Conservation (phyloP, 2,888 invertebrate genomes). For the Podotricha telesiphe region DNA sequence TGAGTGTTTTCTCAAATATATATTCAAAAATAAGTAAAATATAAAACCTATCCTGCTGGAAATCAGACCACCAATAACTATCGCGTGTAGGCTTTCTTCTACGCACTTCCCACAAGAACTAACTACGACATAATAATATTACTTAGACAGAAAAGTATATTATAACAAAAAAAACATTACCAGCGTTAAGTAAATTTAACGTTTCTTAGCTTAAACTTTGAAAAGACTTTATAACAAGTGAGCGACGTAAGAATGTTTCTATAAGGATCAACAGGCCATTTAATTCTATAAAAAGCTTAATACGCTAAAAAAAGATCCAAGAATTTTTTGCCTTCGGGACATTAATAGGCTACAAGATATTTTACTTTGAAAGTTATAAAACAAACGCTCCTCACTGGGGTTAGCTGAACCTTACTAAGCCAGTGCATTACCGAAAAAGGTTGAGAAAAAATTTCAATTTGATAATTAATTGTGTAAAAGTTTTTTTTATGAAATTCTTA, state of each 20-base stretch:
- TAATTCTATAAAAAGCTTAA: slow-evolving; percentile 29
- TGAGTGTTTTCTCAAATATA: no score
- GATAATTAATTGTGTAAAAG: slow-evolving; percentile 55
- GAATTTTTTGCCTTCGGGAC: slow-evolving; percentile 31
- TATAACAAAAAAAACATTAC: not conserved
- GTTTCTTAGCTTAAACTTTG: slow-evolving; percentile 11
- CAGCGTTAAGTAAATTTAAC: slow-evolving; percentile 20
- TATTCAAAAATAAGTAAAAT: no score
- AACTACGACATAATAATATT: not conserved
- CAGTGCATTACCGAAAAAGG: slow-evolving; percentile 45
- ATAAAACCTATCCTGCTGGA: no score
- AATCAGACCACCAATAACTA: no score
- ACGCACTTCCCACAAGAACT: not conserved
- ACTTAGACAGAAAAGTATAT: not conserved
- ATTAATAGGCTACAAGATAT: slow-evolving; percentile 46
- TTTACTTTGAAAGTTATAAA: slow-evolving; percentile 46
- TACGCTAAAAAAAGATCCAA: slow-evolving; percentile 35
- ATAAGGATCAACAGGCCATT: slow-evolving; percentile 28
- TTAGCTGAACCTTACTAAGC: slow-evolving; percentile 45
- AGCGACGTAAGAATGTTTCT: slow-evolving; percentile 24
- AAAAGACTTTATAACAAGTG: slow-evolving; percentile 23
- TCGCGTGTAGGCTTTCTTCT: not conserved
- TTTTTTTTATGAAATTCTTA: slow-evolving; percentile 52
- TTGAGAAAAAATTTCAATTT: slow-evolving; percentile 53
- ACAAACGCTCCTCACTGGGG: slow-evolving; percentile 44